Evolutionary conservation across 2,797 vertebrate species (phyloP), one percentile per base, ranked within the genome.

Genomic region (Oophaga sylvatica): DNA sequence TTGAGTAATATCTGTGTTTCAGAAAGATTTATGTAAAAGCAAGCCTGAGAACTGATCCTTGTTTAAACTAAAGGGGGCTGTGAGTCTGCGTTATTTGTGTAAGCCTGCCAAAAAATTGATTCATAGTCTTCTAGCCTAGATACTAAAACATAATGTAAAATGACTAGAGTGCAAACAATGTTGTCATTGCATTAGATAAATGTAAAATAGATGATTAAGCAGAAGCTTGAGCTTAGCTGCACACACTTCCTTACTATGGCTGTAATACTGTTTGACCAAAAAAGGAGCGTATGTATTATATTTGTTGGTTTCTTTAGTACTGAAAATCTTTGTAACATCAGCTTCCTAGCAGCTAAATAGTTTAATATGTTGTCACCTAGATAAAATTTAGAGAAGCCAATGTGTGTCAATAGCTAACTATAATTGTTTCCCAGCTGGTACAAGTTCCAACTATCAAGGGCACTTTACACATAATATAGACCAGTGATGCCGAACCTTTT

Each of bases 21-120:
- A 90, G 67, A 92, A 87, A 90, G 92, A 93, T 92, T 92, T 92
- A 80, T 84, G 75, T 65, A 84, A 71, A 79, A 45, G 63, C 65
- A 79, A 62, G 63, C 71, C 75, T 29, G 71, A 68, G 86, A 77
- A 48, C 73, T 79, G 87, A 88, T 80, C 48, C 35, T 41, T 84
- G 63, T 88, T 84, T 88, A 84, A 84, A 84, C 81, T 79, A 87
- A 60, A 68, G 80, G 57, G 80, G 48, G 62, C 35, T 84, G 75
- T 26, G 41, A 65, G 70, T 65, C 86, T 76, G 26, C 65, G 41
- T 81, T 87, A 80, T 88, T 83, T 84, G 76, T 88, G n/a, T 88
- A 53, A 84, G 62, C 35, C 35, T 88, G 81, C 73, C 81, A 88
- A 65, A 31, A 81, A 83, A n/a, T 63, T 84, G 81, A 87, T 87